Evolutionary conservation across 2,888 invertebrate genomes (phyloP).

Genomic region (Melolontha melolontha): DNA sequence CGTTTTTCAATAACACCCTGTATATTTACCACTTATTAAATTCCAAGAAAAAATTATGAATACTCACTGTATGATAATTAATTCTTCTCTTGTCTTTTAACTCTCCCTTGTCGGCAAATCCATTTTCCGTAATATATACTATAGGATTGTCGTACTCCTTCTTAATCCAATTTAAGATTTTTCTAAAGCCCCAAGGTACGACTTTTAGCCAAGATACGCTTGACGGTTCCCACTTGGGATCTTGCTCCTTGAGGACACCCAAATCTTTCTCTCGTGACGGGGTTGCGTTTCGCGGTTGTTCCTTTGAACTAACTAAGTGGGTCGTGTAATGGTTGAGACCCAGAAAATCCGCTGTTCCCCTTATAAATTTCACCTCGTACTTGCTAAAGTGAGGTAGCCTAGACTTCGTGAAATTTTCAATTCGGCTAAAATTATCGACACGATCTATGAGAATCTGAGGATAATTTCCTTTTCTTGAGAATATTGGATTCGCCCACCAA

Average conservation of each 20-base stretch:
- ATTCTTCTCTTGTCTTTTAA: conserved; percentile 67
- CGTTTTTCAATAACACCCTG: too few relatives aligned
- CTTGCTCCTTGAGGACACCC: conserved; percentile 62
- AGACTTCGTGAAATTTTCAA: conserved; percentile 64
- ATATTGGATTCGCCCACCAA: conserved; percentile 67
- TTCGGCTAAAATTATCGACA: conserved; percentile 63
- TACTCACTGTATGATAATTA: conserved; percentile 58
- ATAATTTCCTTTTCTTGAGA: conserved; percentile 66
- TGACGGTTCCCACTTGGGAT: conserved; percentile 67
- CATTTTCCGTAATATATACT: conserved; percentile 73
- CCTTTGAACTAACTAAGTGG: conserved; percentile 60
- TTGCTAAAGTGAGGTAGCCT: conserved; percentile 65
- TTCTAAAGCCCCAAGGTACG: conserved; percentile 72
- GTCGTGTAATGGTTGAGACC: conserved; percentile 76
- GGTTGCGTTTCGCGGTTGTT: conserved; percentile 61
- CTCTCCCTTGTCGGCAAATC: conserved; percentile 68
- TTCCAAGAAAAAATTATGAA: too few relatives aligned
- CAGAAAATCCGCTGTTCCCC: conserved; percentile 73
- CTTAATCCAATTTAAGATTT: conserved; percentile 68
- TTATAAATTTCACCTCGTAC: conserved; percentile 64
- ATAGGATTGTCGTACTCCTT: conserved; percentile 66
- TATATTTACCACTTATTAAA: too few relatives aligned
- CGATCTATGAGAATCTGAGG: conserved; percentile 66
- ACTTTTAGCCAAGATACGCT: conserved; percentile 69
- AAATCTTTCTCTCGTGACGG: conserved; percentile 66